phyloP scores from a whole-genome alignment of 2,113 vertebrate species.

The Silurus meridionalis region DNA sequence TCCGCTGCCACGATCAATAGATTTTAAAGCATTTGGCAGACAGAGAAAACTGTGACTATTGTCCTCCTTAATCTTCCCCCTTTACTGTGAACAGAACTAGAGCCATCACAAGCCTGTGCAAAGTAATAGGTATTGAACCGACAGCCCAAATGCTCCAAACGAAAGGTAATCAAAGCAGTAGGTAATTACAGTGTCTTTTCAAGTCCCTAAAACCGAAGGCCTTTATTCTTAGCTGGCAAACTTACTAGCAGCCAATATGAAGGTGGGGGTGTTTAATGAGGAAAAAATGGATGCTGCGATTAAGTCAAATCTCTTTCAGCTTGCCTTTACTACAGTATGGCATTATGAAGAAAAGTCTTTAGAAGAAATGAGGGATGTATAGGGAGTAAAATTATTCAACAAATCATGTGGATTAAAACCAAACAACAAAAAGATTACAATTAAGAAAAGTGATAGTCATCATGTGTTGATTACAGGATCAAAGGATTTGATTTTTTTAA shows the following conservation, averaged over 20 bases:
- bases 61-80: conserved; percentile 47
- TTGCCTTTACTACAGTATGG: conserved; percentile 52
- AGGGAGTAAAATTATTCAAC: background rate
- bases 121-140: conserved; percentile 73
- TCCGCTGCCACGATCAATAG: conserved; percentile 21
- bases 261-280: conserved; percentile 42
- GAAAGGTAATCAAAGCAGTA: conserved; percentile 71
- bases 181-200: conserved; percentile 70
- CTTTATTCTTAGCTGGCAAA: conserved; percentile 68
- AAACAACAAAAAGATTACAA: background rate
- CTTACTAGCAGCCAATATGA: conserved; percentile 62
- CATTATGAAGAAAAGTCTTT: conserved; percentile 51
- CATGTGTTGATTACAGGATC: background rate
- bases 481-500: background rate
- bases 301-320: conserved; percentile 54
- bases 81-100: conserved; percentile 50
- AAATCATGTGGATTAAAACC: background rate
- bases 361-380: background rate
- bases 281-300: conserved; percentile 17
- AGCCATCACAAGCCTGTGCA: conserved; percentile 65
- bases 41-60: conserved; percentile 46
- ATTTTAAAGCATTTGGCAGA: conserved; percentile 36
- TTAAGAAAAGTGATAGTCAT: background rate
- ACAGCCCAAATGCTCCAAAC: conserved; percentile 54
- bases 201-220: conserved; percentile 58